Evolutionary conservation across 2,113 vertebrate genomes (phyloP), one percentile per base, ranked within the genome.

Genomic region (Dromiciops gliroides): DNA sequence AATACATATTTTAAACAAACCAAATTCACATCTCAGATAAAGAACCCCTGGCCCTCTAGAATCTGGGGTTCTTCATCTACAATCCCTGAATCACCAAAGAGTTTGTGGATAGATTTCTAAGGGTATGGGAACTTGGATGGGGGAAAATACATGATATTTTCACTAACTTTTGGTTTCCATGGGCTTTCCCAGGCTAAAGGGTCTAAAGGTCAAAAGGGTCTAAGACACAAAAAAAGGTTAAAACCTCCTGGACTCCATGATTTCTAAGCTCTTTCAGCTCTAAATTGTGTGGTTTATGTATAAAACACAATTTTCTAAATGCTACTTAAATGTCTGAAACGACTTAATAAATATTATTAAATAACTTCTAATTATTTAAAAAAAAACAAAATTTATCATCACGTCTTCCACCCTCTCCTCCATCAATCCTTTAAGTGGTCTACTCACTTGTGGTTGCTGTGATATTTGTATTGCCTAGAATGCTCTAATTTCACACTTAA

Each of bases 401-500:
- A 22, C 67, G 44, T 83, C n/a, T 44, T 83, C 7, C n/a, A 23
- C 67, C 6, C 16, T 83, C n/a, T 83, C 8, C 16, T 6, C 60
- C 37, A n/a, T 83, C 67, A 23, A 2, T 83, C n/a, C 16, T 44
- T 83, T 44, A 83, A 44, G 67, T 8, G n/a, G 67, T 83, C 37
- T 83, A 44, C 67, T 83, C 44, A 83, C 5, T 83, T 83, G 67
- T 83, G n/a, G 8, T 24, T 19, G 8, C 8, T 44, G 2, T 31
- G 60, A 89, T 31, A 23, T 23, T 1, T 91, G n/a, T n/a, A 28
- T 6, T 47, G 50, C 89, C 2, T 44, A 16, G 60, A 67, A 93
- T n/a, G 14, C 50, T 91, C 50, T 92, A 31, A 95, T 95, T 96
- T 89, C 49, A 93, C 48, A 49, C 47, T 53, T 91, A 90, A 83